Base-by-base conservation (phyloP, 2,888 invertebrate genomes). In the Opisthograptis luteolata region DNA sequence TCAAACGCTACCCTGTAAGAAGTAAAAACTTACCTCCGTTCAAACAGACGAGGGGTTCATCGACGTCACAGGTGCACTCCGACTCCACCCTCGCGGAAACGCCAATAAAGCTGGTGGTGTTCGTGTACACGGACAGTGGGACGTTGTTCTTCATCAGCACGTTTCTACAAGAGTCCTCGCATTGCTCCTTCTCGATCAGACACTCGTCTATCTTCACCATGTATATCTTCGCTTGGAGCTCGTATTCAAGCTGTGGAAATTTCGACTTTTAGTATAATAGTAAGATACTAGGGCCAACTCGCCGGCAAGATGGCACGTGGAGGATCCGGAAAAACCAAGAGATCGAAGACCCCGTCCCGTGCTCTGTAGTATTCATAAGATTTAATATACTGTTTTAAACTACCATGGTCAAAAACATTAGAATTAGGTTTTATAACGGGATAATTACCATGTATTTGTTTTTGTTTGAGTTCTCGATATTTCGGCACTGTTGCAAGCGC, bases 121-220 rank as follows among this genome's bases (percentile, higher is more conserved):
- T 99, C 0, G 98, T 98, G 73, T 96, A 97, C 4, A 99, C 96
- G 3, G 96, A 92, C 20, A 95, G 93, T 0, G 97, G 96, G 1
- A 93, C 92, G 9, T 94, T 93, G 45, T 94, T 94, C 71, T 94
- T 94, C 68, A 93, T 93, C 43, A 98, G 87, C 12, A 92, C 92
- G 66, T 97, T 98, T 1, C 94, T 93, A 68, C 98, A 99, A 0
- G 98, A 96, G 34, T 92, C 91, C 13, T 94, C 93, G 60, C 94
- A 94, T 46, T 94, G 93, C 30, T 92, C 91, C 58, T 93, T 93
- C 81, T 97, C 97, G 47, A 94, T 92, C 4, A 97, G 84, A 65
- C 97, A 98, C 78, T 97, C 97, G 76, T 97, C 98, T 51, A 99
- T 97, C 69, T 96, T 96, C 24, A 99, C 94, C 95, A 98, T 95